Evolutionary conservation across 2,113 vertebrate genomes (phyloP).

Genomic region (Oryzias celebensis): DNA sequence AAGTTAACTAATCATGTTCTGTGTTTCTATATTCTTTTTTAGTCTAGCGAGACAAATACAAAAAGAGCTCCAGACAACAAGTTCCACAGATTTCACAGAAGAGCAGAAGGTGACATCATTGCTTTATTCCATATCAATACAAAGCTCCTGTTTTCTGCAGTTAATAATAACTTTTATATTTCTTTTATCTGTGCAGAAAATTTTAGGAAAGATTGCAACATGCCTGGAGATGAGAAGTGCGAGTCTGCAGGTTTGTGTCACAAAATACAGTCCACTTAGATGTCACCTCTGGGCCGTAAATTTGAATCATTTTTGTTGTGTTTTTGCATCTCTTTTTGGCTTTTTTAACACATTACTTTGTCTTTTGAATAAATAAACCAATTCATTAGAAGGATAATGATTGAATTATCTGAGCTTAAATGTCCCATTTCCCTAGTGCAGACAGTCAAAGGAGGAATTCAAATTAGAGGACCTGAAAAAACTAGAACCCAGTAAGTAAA

Average conservation of each 20-base stretch:
- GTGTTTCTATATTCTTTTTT: constrained; percentile 31
- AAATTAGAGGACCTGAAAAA: constrained; percentile 96
- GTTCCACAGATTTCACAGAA: constrained; percentile 91
- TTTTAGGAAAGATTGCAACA: constrained; percentile 93
- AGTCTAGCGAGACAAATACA: constrained; percentile 96
- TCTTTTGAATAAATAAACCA: neutral
- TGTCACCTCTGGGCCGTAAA: too few species aligned
- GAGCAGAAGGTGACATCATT: constrained; percentile 89
- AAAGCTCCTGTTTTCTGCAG: neutral
- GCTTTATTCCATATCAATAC: neutral
- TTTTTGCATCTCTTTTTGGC: neutral
- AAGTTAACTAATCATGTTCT: neutral
- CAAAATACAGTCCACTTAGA: neutral
- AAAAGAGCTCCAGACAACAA: constrained; percentile 92
- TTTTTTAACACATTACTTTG: neutral
- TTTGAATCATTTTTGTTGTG: neutral
- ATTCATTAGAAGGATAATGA: neutral
- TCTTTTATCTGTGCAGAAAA: constrained; percentile 81
- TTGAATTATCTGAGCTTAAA: too few species aligned
- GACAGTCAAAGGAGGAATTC: constrained; percentile 92
- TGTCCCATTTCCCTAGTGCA: constrained; percentile 74
- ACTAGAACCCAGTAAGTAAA: constrained; percentile 88
- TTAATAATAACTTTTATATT: neutral
- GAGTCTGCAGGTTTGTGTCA: constrained; percentile 87
- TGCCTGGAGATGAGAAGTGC: constrained; percentile 95